Conservation (phyloP, 2,888 invertebrate species). For the Synergus itoensis region DNA sequence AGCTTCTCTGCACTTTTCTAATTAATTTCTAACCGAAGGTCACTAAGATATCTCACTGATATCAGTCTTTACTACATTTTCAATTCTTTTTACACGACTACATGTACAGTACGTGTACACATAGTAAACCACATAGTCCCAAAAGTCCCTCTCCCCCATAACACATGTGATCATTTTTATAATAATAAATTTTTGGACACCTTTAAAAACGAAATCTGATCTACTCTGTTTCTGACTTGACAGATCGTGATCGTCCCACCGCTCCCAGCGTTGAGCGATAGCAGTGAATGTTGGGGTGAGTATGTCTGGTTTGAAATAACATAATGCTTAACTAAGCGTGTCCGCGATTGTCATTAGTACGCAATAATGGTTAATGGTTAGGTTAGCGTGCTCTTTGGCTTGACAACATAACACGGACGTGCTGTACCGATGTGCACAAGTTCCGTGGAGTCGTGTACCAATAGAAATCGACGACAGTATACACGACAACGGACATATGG, state of each 20-base stretch:
- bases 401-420: slow-evolving; percentile 54
- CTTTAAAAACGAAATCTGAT: background rate
- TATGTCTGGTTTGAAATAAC: slow-evolving; percentile 30
- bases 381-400: slow-evolving; percentile 62
- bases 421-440: slow-evolving; percentile 12
- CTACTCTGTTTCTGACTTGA: slow-evolving; percentile 1
- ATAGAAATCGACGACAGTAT: slow-evolving; percentile 51
- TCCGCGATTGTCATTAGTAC: slow-evolving; percentile 69
- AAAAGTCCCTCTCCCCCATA: too few species aligned
- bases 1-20: slow-evolving; percentile 71
- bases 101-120: too few species aligned
- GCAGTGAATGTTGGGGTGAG: background rate
- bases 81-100: background rate
- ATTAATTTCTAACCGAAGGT: slow-evolving; percentile 75
- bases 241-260: slow-evolving; percentile 10
- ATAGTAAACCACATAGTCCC: too few species aligned
- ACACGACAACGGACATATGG: slow-evolving; percentile 74
- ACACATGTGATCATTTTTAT: too few species aligned
- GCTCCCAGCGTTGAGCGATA: slow-evolving; percentile 11
- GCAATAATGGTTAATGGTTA: slow-evolving; percentile 70
- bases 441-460: slow-evolving; percentile 43
- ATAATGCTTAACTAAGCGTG: slow-evolving; percentile 68
- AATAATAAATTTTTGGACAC: too few species aligned
- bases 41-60: slow-evolving; percentile 20
- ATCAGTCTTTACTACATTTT: slow-evolving; percentile 2